These are phyloP conservation scores for Nephrocerus scutellatus DNA, from an alignment of 2,888 invertebrate species.

Conservation along the genomic window DNA sequence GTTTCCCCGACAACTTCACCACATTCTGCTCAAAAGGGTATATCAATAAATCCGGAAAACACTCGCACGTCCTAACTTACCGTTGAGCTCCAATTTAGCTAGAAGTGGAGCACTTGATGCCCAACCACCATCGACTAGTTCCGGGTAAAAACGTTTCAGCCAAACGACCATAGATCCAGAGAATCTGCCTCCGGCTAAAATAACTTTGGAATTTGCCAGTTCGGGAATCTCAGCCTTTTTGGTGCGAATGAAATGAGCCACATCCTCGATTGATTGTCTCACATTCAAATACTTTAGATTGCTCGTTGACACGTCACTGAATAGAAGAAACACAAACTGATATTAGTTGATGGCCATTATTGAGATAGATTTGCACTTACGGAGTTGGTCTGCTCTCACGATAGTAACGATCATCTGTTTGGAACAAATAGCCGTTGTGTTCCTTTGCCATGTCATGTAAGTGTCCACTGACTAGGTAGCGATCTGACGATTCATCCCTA, in stretches of 20 bases:
- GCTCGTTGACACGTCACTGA: conserved; percentile 32
- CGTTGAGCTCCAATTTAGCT: conserved; percentile 55
- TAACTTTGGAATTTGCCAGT: conserved; percentile 42
- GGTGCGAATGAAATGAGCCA: conserved; percentile 55
- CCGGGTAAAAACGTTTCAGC: conserved; percentile 59
- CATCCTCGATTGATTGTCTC: conserved; percentile 60
- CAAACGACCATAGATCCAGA: conserved; percentile 62
- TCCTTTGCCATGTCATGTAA: conserved; percentile 55
- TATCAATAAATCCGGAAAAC: background rate
- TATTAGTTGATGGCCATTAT: too few relatives aligned
- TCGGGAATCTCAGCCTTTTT: conserved; percentile 40
- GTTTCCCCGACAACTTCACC: conserved; percentile 41
- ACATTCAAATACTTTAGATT: conserved; percentile 57
- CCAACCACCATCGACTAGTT: conserved; percentile 53
- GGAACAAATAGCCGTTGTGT: conserved; percentile 59
- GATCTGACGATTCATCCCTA: conserved; percentile 60
- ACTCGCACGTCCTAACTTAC: conserved; percentile 12
- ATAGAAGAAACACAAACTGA: too few relatives aligned
- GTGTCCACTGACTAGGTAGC: conserved; percentile 55
- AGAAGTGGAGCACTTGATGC: conserved; percentile 60
- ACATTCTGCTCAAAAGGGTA: conserved; percentile 30
- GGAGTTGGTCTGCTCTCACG: conserved; percentile 62
- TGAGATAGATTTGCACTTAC: too few relatives aligned
- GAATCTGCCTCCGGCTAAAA: conserved; percentile 60
- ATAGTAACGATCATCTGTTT: conserved; percentile 77